A percentile compares a stretch with the other conserved stretches of the same genome.
Conservation (phyloP, 2,113 vertebrate species). For the Psephotus haematonotus region DNA sequence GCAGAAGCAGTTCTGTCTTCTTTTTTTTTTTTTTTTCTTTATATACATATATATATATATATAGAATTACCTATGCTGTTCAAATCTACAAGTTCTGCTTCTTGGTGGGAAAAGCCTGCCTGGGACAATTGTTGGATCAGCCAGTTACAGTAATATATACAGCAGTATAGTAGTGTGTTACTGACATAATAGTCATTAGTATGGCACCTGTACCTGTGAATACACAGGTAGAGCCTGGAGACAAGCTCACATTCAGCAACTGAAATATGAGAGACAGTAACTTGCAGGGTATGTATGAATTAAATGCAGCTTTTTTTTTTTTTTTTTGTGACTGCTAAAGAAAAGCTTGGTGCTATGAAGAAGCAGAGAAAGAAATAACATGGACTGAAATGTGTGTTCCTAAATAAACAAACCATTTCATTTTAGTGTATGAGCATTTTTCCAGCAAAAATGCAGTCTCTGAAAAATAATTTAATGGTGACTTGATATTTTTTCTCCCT, state of each 20-base stretch:
- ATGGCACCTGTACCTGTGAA: not conserved
- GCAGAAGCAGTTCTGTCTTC: not conserved
- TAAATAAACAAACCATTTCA: not conserved
- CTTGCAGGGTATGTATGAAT: not conserved
- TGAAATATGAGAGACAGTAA: not conserved
- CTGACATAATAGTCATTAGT: not conserved
- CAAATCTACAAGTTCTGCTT: not conserved
- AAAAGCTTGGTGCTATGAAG: not conserved
- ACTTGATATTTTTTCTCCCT: slow-evolving; percentile 34
- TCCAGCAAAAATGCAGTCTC: not conserved
- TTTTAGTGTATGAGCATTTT: not conserved
- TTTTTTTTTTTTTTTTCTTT: no score
- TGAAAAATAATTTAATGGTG: not conserved
- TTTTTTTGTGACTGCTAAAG: not conserved
- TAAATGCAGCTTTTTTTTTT: not conserved
- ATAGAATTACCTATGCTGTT: not conserved
- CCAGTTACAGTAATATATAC: not conserved
- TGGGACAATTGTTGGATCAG: not conserved
- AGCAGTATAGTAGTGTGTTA: not conserved
- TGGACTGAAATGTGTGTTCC: not conserved
- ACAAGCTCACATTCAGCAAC: not conserved
- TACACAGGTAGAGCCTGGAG: not conserved
- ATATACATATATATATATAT: not conserved
- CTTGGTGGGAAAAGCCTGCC: not conserved
- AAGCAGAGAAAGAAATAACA: not conserved